phyloP scores from a whole-genome alignment of 2,113 vertebrate species.

The Xenopus tropicalis region UCB_Xtro_10.0 CM004446.2:24258001-24258500 shows the following conservation, averaged over 20 bases:
- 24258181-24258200: constrained; percentile 71
- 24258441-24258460: not conserved
- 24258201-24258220: constrained; percentile 97
- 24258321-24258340: constrained; percentile 96
- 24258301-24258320: constrained; percentile 89
- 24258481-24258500: too few species aligned
- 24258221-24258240: constrained; percentile 94
- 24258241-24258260: constrained; percentile 92
- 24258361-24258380: constrained; percentile 96
- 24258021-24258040: too few species aligned
- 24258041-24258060: too few species aligned
- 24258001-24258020: too few species aligned
- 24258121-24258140: too few species aligned
- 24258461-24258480: not conserved
- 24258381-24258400: constrained; percentile 77
- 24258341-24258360: constrained; percentile 98
- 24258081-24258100: too few species aligned
- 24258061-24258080: too few species aligned
- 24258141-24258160: too few species aligned
- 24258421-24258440: too few species aligned
- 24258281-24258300: constrained; percentile 92
- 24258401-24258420: not conserved
- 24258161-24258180: too few species aligned
- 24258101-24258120: too few species aligned
- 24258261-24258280: constrained; percentile 89